Conservation (phyloP, 2,888 invertebrate genomes). For the Bugula neritina region DNA sequence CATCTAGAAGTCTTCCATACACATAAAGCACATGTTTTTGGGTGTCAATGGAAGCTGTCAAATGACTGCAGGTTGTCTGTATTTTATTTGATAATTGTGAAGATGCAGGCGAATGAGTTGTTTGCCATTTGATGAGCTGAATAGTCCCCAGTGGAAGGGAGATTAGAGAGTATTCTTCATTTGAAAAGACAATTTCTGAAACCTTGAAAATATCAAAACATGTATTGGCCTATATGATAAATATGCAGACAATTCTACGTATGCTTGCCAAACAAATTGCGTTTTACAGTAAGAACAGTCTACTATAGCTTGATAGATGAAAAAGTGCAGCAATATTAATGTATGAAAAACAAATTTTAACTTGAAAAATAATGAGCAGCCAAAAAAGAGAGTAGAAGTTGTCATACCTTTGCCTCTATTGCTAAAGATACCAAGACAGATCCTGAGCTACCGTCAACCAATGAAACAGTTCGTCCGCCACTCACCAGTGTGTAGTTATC, state of each 20-base stretch:
- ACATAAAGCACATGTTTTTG: slow-evolving; percentile 3
- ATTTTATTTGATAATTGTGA: slow-evolving; percentile 11
- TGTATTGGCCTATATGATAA: neutral
- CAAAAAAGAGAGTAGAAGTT: no score
- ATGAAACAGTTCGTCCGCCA: neutral
- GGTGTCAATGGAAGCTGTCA: slow-evolving; percentile 2
- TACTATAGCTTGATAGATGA: no score
- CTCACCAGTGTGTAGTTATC: neutral
- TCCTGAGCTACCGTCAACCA: neutral
- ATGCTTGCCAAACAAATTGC: no score
- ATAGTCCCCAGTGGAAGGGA: neutral
- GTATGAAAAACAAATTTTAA: no score
- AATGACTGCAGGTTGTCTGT: slow-evolving; percentile 1
- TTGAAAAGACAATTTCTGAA: neutral
- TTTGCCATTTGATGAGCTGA: neutral
- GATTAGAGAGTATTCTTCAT: neutral
- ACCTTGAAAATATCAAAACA: neutral
- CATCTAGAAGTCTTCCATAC: neutral
- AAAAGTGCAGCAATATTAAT: no score
- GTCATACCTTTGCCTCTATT: slow-evolving; percentile 7
- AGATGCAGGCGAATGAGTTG: neutral
- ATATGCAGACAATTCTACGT: no score
- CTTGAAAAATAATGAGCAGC: no score
- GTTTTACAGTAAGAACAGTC: no score
- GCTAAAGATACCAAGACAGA: neutral